A percentile compares a stretch with the other conserved stretches of the same genome.
phyloP scores from a whole-genome alignment of 2,888 invertebrate genomes.

The Aspidiotus destructor region DNA sequence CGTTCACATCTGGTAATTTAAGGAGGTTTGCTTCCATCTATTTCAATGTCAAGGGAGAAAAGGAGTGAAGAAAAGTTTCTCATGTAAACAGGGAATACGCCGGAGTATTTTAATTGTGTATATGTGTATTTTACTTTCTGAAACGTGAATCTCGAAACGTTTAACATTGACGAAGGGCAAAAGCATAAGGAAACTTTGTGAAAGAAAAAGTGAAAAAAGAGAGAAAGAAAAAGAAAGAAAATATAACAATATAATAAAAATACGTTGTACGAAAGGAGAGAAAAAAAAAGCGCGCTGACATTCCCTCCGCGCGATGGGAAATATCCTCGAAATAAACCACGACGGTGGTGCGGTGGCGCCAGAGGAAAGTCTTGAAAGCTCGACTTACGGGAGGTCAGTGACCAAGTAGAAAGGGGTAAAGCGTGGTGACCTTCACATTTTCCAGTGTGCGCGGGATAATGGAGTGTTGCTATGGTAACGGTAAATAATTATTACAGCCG shows the following conservation, averaged over 20 bases:
- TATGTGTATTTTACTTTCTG: neutral
- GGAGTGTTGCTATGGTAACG: slow-evolving; percentile 33
- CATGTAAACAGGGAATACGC: slow-evolving; percentile 1
- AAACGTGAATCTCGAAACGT: neutral
- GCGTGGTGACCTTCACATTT: slow-evolving; percentile 25
- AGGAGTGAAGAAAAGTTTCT: neutral
- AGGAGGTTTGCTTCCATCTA: neutral
- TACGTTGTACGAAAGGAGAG: slow-evolving; percentile 21
- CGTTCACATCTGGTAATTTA: too few relatives aligned
- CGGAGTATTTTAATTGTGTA: neutral
- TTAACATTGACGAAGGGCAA: slow-evolving; percentile 28
- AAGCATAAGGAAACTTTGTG: slow-evolving; percentile 1
- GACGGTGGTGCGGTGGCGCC: neutral
- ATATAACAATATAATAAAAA: slow-evolving; percentile 20
- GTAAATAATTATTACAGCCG: slow-evolving; percentile 33
- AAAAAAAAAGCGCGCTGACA: slow-evolving; percentile 19
- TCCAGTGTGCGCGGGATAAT: neutral
- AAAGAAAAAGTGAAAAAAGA: slow-evolving; percentile 2
- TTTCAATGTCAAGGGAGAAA: neutral
- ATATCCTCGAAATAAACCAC: slow-evolving; percentile 6
- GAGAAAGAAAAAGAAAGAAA: slow-evolving; percentile 16
- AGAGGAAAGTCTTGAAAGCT: slow-evolving; percentile 13
- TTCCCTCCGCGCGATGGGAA: slow-evolving; percentile 10
- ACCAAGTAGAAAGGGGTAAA: slow-evolving; percentile 18
- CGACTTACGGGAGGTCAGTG: slow-evolving; percentile 33